Evolutionary conservation across 2,888 invertebrate species (phyloP), one percentile per base, ranked within the genome.

Genomic region (Leptura quadrifasciata): DNA sequence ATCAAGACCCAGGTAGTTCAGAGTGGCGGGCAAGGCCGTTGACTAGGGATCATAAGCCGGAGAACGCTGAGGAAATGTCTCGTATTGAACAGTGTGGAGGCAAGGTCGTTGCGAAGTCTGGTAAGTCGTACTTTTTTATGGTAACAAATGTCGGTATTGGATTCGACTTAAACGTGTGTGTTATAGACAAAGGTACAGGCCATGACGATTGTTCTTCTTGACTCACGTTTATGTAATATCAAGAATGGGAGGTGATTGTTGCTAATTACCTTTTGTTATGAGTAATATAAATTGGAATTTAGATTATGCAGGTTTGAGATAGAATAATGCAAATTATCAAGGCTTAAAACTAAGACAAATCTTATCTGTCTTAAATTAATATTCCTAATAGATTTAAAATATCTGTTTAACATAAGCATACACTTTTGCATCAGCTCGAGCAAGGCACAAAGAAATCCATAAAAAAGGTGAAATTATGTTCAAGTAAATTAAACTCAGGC

Each of bases 1-100:
- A 89, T 81, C 88, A 89, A 80, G 88, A 88, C 63, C 86, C 88
- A 3, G 88, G 87, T 1, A 82, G 93, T 82, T 91, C 92, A 54
- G 87, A 87, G 63, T 97, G 97, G 97, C 92, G 93, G 77, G 95
- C 96, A 0, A 94, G 93, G 86, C 93, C 95, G 9, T 89, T 98
- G 74, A 98, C 98, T 0, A 93, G 93, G 83, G 99, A 99, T 88
- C 99, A 99, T 89, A 99, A 99, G 88, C 99, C 99, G 0, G 98
- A 98, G 88, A 94, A 94, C 75, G 92, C 93, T 8, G 92, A 92
- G 6, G 98, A 99, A 90, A 94, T 94, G 88, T 91, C 92, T 31
- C 91, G 98, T 60, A 99, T 99, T 81, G 93, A 93, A 77, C 92
- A 92, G 80, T 93, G 94, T 81, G 96, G 96, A 1, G 96, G 96